Evolutionary conservation across 2,113 vertebrate genomes (phyloP).

Genomic region (Scomber japonicus): DNA sequence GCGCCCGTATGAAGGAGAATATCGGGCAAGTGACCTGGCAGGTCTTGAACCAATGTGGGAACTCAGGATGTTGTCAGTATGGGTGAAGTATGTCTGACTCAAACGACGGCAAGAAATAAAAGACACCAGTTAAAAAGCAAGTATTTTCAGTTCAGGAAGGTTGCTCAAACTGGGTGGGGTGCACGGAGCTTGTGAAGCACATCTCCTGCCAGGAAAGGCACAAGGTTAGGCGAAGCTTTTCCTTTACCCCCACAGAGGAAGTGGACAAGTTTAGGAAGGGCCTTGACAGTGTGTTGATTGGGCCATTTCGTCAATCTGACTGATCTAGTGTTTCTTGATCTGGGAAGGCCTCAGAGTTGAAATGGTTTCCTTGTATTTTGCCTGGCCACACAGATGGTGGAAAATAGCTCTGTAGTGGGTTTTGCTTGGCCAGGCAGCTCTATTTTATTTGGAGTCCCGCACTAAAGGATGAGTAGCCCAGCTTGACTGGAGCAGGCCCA

Average conservation of each 20-base stretch:
- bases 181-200: conserved; percentile 27
- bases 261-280: conserved; percentile 70
- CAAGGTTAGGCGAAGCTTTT: conserved; percentile 35
- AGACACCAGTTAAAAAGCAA: conserved; percentile 41
- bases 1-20: conserved; percentile 51
- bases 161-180: conserved; percentile 47
- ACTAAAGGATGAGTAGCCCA: conserved; percentile 85
- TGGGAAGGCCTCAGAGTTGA: conserved; percentile 75
- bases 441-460: conserved; percentile 88
- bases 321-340: conserved; percentile 71
- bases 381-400: conserved; percentile 86
- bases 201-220: conserved; percentile 37
- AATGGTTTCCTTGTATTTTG: conserved; percentile 84
- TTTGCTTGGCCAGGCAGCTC: conserved; percentile 82
- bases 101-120: conserved; percentile 56
- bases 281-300: conserved; percentile 78
- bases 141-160: conserved; percentile 54
- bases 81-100: conserved; percentile 46
- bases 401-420: conserved; percentile 86
- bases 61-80: conserved; percentile 54
- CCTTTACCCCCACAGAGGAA: conserved; percentile 57
- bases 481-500: conserved; percentile 70
- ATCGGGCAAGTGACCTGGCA: conserved; percentile 51
- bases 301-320: conserved; percentile 77
- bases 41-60: conserved; percentile 54